Conservation (phyloP, 2,797 vertebrate species). For the Coracias cyanogaster region DNA sequence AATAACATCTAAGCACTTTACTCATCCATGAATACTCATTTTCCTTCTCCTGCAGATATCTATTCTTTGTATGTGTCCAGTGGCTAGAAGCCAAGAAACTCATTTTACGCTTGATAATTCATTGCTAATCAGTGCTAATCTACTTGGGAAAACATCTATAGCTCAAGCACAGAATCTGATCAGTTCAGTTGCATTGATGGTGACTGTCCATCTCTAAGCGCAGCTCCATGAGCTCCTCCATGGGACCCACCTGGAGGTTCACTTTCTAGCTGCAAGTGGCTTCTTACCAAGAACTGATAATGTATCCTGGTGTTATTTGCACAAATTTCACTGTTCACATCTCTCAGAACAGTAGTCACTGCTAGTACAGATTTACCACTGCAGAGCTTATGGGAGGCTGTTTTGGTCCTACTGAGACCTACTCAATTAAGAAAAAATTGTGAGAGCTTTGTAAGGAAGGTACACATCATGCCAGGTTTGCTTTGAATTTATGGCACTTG, state of each 20-base stretch:
- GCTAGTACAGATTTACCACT: neutral
- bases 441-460: neutral
- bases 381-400: neutral
- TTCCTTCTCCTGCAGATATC: neutral
- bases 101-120: constrained; percentile 34
- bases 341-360: neutral
- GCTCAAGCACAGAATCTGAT: neutral
- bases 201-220: neutral
- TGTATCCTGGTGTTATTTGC: neutral
- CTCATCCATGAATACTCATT: neutral
- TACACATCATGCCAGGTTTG: neutral
- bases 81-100: constrained; percentile 51
- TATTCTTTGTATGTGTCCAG: neutral
- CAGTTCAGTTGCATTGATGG: neutral
- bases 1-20: neutral
- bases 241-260: neutral
- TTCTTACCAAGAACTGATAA: neutral
- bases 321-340: neutral
- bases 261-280: neutral
- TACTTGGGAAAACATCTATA: constrained; percentile 38
- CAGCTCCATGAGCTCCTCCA: neutral
- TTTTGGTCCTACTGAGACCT: neutral
- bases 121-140: constrained; percentile 35
- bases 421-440: neutral
- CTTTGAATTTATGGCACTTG: neutral